phyloP scores from a whole-genome alignment of 92 coral and sea anemone genomes.

The Epizoanthus illoricatus region DNA sequence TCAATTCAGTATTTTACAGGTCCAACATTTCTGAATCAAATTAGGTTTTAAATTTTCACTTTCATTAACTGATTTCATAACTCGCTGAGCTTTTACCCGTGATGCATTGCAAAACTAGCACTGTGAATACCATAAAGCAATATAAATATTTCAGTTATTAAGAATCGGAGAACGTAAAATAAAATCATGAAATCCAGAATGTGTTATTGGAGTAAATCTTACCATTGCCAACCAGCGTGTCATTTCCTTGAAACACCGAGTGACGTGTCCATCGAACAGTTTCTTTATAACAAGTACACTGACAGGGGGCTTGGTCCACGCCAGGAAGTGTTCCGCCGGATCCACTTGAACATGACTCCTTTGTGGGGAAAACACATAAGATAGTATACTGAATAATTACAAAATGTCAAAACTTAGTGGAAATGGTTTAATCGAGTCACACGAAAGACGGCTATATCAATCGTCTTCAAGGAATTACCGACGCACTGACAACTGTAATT shows the following conservation, averaged over 20 bases:
- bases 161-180: background rate
- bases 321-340: conserved; percentile 86
- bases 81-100: too few species aligned
- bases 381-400: too few species aligned
- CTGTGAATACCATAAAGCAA: background rate
- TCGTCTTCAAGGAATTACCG: too few species aligned
- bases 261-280: conserved; percentile 63
- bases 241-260: conserved; percentile 72
- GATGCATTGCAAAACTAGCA: too few species aligned
- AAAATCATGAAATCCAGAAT: background rate
- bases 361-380: background rate
- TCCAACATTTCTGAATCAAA: too few species aligned
- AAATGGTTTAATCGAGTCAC: too few species aligned
- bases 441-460: too few species aligned
- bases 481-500: too few species aligned
- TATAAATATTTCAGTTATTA: background rate
- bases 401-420: too few species aligned
- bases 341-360: conserved; percentile 71
- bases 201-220: background rate
- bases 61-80: too few species aligned
- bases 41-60: too few species aligned
- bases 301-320: conserved; percentile 80
- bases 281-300: conserved; percentile 82
- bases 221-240: conserved; percentile 85
- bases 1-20: too few species aligned